Base-by-base conservation (phyloP, 2,888 invertebrate genomes). In the Augochlorella aurata region DNA sequence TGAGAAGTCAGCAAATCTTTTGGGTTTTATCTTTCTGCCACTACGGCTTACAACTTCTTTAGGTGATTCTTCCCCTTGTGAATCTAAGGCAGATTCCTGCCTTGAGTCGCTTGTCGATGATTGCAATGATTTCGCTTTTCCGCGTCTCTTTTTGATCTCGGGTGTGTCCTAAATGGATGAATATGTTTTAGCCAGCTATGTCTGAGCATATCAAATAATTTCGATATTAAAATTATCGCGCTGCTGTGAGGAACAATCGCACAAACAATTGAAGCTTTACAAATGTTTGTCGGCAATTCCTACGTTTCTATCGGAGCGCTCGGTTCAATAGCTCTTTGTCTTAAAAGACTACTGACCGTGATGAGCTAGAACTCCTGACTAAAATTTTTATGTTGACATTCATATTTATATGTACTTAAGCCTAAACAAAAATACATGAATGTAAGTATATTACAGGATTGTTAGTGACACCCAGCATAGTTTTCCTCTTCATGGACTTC, bases 11-110 rank as follows among this genome's bases (percentile, higher is more conserved):
- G 93, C 92, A 77, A 92, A 93, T 47, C 93, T 91, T 93, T 96
- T 97, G 0, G 96, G 96, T 86, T 96, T 96, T 81, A 97, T 96
- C 93, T 97, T 97, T 74, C 97, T 95, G 0, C 97, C 97, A 89
- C 96, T 96, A 79, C 97, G 95, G 91, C 96, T 96, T 14, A 96
- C 95, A 44, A 95, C 92, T 90, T 96, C 95, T 2, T 95, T 95
- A 80, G 95, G 95, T 24, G 95, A 94, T 0, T 93, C 94, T 0
- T 93, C 94, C 24, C 94, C 95, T 81, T 94, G 94, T 3, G 92
- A 91, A 69, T 93, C 93, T 16, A 89, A 77, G n/a, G 84, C 73
- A 38, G 83, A 18, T 1, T 92, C 92, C 54, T 89, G 90, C 78
- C 90, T 92, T 21, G 90, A 80, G 16, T 92, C 92, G 45, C 86